Percentiles rank a stretch among this genome's conserved stretches.
These are phyloP conservation scores for Struthidea cinerea DNA, from an alignment of 2,113 vertebrate genomes.

Conservation along the genomic window DNA sequence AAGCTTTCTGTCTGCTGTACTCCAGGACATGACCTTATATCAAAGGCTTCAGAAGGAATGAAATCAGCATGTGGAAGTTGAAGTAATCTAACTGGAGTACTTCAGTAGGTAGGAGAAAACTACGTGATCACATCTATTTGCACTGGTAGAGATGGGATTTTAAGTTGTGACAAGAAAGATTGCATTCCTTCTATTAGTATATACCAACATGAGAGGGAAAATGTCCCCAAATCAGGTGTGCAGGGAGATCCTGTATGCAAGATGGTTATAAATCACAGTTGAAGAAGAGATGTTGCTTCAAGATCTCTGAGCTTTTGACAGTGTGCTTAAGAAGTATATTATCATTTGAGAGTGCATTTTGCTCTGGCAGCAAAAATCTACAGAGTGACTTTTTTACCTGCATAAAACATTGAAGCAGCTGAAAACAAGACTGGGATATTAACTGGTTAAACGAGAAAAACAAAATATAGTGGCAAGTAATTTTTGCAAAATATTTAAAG, in stretches of 20 bases:
- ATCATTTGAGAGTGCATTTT: background rate
- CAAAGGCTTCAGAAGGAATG: background rate
- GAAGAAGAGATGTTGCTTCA: background rate
- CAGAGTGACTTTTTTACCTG: background rate
- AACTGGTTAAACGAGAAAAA: background rate
- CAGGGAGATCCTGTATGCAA: background rate
- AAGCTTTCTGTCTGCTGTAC: background rate
- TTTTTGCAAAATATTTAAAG: background rate
- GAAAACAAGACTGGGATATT: background rate
- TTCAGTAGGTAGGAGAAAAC: slow-evolving; percentile 37
- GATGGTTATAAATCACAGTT: background rate
- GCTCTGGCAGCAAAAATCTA: background rate
- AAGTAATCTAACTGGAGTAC: background rate
- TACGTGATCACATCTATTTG: background rate
- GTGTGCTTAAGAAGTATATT: background rate
- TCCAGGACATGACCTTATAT: background rate
- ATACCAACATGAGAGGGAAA: background rate
- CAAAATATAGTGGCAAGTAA: background rate
- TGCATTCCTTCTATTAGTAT: background rate
- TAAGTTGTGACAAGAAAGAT: background rate
- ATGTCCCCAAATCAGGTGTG: background rate
- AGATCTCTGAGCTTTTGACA: background rate
- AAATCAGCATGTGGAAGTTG: background rate
- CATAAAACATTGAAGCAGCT: background rate
- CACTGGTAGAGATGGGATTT: background rate